Evolutionary conservation across 2,797 vertebrate genomes (phyloP).

Genomic region (Thunnus albacares): DNA sequence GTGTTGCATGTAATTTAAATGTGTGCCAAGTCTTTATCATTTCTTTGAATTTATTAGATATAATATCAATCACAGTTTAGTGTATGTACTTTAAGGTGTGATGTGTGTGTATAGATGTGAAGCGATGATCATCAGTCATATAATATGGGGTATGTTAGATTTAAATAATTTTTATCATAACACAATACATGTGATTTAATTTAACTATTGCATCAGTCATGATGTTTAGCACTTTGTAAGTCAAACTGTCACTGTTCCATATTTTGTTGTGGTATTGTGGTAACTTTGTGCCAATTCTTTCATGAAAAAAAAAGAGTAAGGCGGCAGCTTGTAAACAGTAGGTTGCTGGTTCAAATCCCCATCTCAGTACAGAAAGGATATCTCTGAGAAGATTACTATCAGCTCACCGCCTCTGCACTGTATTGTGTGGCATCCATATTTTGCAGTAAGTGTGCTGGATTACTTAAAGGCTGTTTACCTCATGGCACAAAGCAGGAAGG

Average conservation of each 20-base stretch:
- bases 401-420: no score
- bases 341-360: no score
- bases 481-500: no score
- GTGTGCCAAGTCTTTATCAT: slow-evolving; percentile 7
- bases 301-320: no score
- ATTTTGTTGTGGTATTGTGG: background rate
- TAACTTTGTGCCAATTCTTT: background rate
- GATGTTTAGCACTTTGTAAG: background rate
- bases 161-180: background rate
- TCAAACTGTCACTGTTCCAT: background rate
- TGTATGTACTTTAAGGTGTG: background rate
- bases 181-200: background rate
- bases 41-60: slow-evolving; percentile 7
- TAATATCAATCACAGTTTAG: slow-evolving; percentile 35
- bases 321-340: no score
- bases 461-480: no score
- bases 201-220: background rate
- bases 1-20: background rate
- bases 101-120: background rate
- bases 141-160: background rate
- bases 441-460: no score
- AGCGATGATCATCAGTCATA: slow-evolving; percentile 17
- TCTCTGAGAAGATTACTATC: no score
- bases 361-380: no score
- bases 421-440: no score